These are phyloP conservation scores for Tragelaphus buxtoni DNA, from an alignment of 2,113 vertebrate species.

Conservation along the genomic window DNA sequence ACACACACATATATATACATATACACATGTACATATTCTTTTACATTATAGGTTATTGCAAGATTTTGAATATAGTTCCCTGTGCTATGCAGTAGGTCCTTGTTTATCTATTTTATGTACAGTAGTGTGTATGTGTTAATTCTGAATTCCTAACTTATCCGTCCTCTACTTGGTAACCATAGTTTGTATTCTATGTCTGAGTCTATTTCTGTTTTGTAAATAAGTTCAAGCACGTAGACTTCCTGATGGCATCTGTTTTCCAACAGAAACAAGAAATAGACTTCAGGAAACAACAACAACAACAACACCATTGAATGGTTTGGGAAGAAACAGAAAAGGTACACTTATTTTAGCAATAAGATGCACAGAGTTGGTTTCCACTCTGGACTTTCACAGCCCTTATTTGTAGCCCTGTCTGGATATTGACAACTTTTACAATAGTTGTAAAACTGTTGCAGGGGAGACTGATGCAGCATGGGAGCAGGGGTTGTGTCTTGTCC, in stretches of 20 bases:
- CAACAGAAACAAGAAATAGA: background rate
- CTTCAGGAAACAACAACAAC: background rate
- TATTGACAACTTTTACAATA: background rate
- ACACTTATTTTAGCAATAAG: background rate
- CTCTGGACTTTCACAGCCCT: background rate
- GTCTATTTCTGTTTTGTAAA: background rate
- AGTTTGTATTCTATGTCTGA: background rate
- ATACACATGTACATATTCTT: background rate
- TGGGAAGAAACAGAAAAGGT: background rate
- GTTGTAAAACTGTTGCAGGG: no score
- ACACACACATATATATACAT: background rate
- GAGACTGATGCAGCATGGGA: background rate
- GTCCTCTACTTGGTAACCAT: background rate
- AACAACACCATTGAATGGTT: background rate
- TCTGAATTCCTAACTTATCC: background rate
- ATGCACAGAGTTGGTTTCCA: background rate
- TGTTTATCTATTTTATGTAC: background rate
- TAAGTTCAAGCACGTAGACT: background rate
- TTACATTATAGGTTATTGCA: background rate
- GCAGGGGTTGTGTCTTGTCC: background rate
- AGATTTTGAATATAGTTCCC: background rate
- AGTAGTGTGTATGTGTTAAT: background rate
- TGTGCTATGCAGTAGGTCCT: background rate
- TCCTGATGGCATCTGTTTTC: slow-evolving; percentile 8
- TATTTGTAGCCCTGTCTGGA: background rate